A percentile compares a stretch with the other conserved stretches of the same genome.
These are phyloP conservation scores for Nibea coibor DNA, from an alignment of 2,113 vertebrate species.

Conservation along the genomic window DNA sequence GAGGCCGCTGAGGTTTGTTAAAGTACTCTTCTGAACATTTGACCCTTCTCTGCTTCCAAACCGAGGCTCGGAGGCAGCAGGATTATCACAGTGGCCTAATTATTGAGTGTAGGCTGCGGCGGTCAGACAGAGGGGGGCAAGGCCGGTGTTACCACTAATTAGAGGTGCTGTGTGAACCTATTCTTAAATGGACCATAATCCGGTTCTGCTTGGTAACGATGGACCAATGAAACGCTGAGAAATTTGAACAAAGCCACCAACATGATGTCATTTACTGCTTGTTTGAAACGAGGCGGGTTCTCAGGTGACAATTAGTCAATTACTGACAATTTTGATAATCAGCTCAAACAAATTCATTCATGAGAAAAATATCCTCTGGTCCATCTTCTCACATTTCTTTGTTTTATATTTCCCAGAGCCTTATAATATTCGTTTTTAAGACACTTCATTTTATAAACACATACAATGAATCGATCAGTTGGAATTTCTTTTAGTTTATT, in stretches of 20 bases:
- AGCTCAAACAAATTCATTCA: not conserved
- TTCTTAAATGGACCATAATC: constrained; percentile 33
- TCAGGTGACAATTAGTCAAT: not conserved
- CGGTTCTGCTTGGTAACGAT: not conserved
- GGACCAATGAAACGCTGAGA: not conserved
- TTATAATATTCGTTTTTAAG: not conserved
- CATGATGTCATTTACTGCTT: not conserved
- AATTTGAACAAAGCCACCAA: not conserved
- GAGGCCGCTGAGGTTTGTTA: not conserved
- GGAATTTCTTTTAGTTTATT: no score
- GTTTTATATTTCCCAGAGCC: not conserved
- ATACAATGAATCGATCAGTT: not conserved
- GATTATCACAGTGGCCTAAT: constrained; percentile 53
- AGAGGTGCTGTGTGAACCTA: constrained; percentile 21
- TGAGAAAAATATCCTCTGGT: not conserved
- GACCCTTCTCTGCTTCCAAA: constrained; percentile 28
- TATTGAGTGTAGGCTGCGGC: constrained; percentile 13
- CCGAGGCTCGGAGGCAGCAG: not conserved
- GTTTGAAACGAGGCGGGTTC: not conserved
- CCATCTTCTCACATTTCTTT: not conserved
- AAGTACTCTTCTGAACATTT: constrained; percentile 43
- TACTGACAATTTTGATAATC: not conserved
- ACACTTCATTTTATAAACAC: not conserved
- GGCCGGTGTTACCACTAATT: constrained; percentile 42
- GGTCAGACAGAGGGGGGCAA: constrained; percentile 12